phyloP scores from a whole-genome alignment of 2,888 invertebrate genomes.

The Portevinia maculata region DNA sequence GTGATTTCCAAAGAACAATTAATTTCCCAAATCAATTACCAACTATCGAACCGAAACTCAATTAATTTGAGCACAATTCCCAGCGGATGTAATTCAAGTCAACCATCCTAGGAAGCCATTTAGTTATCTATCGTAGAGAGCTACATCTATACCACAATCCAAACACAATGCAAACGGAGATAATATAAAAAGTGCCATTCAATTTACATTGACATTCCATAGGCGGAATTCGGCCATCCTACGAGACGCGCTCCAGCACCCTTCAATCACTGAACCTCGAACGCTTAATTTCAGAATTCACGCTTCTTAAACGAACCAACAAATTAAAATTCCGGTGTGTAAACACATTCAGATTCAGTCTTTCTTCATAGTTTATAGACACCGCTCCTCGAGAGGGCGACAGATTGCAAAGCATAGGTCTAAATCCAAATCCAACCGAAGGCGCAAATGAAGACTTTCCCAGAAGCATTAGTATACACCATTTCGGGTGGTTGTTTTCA shows the following conservation, averaged over 20 bases:
- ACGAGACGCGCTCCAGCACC: background rate
- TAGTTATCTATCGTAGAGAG: slow-evolving; percentile 23
- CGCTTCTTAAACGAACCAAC: slow-evolving; percentile 73
- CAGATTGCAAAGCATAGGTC: background rate
- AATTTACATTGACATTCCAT: slow-evolving; percentile 46
- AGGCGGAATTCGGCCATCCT: too few species aligned
- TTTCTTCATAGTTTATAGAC: background rate
- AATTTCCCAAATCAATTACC: slow-evolving; percentile 46
- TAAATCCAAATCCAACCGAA: background rate
- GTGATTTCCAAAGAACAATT: too few species aligned
- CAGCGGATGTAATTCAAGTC: slow-evolving; percentile 53
- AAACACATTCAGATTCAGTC: slow-evolving; percentile 11
- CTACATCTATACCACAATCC: slow-evolving; percentile 25
- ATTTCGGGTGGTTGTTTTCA: slow-evolving; percentile 44
- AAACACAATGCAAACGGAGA: slow-evolving; percentile 11
- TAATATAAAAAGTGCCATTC: slow-evolving; percentile 21
- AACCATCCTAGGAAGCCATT: slow-evolving; percentile 29
- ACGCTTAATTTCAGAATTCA: slow-evolving; percentile 70
- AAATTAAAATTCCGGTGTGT: slow-evolving; percentile 63
- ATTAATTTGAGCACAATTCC: slow-evolving; percentile 57
- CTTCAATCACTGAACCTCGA: slow-evolving; percentile 12
- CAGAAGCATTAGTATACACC: slow-evolving; percentile 29
- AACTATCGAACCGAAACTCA: slow-evolving; percentile 25
- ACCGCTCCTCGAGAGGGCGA: background rate
- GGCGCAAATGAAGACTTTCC: slow-evolving; percentile 16